Evolutionary conservation across 2,888 invertebrate species (phyloP), one percentile per base, ranked within the genome.

Genomic region (Xylophagus ater): DNA sequence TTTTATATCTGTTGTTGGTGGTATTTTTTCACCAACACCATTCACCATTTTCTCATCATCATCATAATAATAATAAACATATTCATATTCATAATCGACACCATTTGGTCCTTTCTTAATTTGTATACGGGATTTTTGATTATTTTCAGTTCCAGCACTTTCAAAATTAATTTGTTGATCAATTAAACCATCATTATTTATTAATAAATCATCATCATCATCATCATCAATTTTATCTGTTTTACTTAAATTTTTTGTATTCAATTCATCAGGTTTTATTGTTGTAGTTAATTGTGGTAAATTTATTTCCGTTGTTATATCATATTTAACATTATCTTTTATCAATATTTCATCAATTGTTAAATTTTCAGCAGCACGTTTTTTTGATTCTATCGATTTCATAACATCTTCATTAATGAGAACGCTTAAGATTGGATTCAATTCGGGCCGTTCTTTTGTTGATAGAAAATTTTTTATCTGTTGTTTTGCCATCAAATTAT

Each of bases 51-150:
- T 8, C 14, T 82, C 83, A 4, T 84, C 85, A 48, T 87, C 87
- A 51, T 88, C 86, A 51, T 85, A 84, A 53, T 89, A 89, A 56
- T 89, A 89, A 56, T 89, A 89, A 18, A 89, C 83, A 56, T 89
- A 89, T 58, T 89, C 89, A 55, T 88, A 89, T 60, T 89, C 89
- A 55, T 88, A 88, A 56, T 89, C 88, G 60, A 87, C 81, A 2
- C 88, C 88, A 54, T 88, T 87, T 2, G 86, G 85, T 10, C 85
- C 88, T 56, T 87, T 88, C 55, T 88, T 86, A 21, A 88, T 78
- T 69, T 87, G 79, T 50, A 83, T 80, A 43, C 81, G 69, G 0
- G 82, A 81, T 48, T 80, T 76, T 44, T 73, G 73, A 47, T 71
- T 75, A 51, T 76, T 77, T 56, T 80, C 81, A 13, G 78, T 74